Conservation (phyloP, 2,113 vertebrate species). For the Indri indri region DNA sequence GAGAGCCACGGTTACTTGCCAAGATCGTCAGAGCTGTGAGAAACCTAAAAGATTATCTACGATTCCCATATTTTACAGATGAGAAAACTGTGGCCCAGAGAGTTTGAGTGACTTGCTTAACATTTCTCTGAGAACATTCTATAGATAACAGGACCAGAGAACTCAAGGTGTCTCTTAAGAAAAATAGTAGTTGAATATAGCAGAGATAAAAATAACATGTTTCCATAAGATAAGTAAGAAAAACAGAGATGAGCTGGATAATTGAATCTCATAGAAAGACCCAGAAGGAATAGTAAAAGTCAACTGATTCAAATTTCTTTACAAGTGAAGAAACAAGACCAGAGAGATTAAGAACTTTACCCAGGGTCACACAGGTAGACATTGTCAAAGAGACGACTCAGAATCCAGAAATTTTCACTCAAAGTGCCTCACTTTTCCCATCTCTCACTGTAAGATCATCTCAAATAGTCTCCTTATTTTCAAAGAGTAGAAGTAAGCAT, state of each 20-base stretch:
- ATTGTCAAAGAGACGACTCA: background rate
- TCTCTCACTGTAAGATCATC: background rate
- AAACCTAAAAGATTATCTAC: background rate
- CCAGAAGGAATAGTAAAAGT: background rate
- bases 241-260: background rate
- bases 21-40: background rate
- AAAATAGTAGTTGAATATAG: background rate
- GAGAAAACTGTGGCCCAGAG: background rate
- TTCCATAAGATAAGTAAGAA: background rate
- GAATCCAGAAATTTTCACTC: background rate
- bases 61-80: background rate
- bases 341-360: background rate
- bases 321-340: background rate
- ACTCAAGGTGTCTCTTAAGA: background rate
- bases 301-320: background rate
- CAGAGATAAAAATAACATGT: background rate
- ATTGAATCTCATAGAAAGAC: background rate
- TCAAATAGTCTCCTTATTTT: background rate
- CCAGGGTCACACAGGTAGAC: background rate
- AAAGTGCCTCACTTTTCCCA: background rate
- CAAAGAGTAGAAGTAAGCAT: background rate
- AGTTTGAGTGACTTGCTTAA: background rate
- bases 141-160: background rate
- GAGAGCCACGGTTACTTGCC: background rate
- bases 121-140: background rate